Conservation (phyloP, 2,888 invertebrate species). For the Acrobeloides nanus region DNA sequence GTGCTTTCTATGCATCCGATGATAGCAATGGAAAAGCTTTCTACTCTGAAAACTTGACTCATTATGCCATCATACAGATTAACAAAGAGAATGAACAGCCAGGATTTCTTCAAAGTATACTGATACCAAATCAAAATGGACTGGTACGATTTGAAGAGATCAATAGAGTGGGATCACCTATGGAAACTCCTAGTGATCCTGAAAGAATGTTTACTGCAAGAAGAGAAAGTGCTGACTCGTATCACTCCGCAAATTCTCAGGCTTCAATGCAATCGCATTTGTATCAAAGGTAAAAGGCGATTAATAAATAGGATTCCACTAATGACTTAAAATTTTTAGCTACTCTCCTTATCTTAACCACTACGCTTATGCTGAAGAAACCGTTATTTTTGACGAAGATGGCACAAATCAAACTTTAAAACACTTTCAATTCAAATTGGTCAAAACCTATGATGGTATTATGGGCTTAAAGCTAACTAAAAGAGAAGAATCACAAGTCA, state of each 20-base stretch:
- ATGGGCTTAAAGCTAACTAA: slow-evolving; percentile 8
- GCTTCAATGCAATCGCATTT: no score
- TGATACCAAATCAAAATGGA: slow-evolving; percentile 10
- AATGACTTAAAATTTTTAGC: no score
- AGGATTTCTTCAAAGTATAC: slow-evolving; percentile 27
- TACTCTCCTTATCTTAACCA: no score
- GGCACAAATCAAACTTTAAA: neutral
- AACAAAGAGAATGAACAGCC: slow-evolving; percentile 21
- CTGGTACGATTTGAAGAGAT: no score
- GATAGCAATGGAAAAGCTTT: no score
- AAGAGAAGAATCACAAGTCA: slow-evolving; percentile 12
- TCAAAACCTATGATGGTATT: slow-evolving; percentile 8
- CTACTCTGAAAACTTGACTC: no score
- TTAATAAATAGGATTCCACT: no score
- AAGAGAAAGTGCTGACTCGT: slow-evolving; percentile 16
- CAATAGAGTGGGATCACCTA: neutral
- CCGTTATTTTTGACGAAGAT: slow-evolving; percentile 1
- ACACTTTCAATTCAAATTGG: neutral
- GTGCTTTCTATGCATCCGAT: slow-evolving; percentile 85
- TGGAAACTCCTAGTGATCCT: neutral
- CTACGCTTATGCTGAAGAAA: neutral
- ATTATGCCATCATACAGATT: neutral
- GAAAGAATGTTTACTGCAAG: slow-evolving; percentile 4
- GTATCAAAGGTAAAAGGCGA: no score
- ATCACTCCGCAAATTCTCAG: slow-evolving; percentile 18